phyloP scores from a whole-genome alignment of 2,888 invertebrate genomes.

The Acleris holmiana region DNA sequence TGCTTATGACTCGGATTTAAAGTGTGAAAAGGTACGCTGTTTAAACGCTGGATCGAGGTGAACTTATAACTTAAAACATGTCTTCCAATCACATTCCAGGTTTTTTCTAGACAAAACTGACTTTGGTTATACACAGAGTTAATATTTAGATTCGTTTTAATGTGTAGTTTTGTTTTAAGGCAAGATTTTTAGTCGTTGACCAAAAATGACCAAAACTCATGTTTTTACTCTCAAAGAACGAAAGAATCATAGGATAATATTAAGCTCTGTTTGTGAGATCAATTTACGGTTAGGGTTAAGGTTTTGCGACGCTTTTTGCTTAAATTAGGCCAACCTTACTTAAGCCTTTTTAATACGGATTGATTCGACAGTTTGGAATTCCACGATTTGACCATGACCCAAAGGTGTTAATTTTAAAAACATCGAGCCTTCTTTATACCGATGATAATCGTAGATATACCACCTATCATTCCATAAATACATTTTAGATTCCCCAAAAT shows the following conservation, averaged over 20 bases:
- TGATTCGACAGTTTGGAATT: background rate
- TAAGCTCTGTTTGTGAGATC: background rate
- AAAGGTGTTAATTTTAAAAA: conserved; percentile 6
- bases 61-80: background rate
- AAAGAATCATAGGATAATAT: background rate
- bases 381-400: background rate
- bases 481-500: too few species aligned
- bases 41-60: background rate
- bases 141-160: too few species aligned
- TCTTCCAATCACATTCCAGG: background rate
- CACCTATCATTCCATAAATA: too few species aligned
- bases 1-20: conserved; percentile 60
- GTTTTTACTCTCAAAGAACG: background rate
- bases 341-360: background rate
- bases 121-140: too few species aligned
- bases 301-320: background rate
- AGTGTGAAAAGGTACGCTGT: background rate
- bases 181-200: too few species aligned
- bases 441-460: background rate
- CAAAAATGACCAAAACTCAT: too few species aligned
- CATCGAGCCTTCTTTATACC: background rate
- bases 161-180: too few species aligned
- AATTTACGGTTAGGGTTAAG: too few species aligned
- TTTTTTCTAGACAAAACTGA: too few species aligned
- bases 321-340: background rate